Evolutionary conservation across 2,797 vertebrate genomes (phyloP).

Genomic region (Platalea minor): DNA sequence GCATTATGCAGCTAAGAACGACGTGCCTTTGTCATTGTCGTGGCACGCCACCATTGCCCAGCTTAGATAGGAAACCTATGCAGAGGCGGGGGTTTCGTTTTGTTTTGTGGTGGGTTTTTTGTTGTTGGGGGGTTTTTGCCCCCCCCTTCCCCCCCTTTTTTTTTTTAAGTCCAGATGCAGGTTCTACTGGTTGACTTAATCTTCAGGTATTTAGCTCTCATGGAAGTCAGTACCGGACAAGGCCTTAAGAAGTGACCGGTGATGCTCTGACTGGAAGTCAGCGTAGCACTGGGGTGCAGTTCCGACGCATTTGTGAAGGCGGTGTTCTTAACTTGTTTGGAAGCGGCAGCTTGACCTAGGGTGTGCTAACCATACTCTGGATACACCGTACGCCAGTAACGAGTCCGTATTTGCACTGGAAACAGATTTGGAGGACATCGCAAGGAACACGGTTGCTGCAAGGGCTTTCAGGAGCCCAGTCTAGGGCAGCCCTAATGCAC

Average conservation of each 20-base stretch:
- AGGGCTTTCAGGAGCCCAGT: not conserved
- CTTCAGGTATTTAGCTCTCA: not conserved
- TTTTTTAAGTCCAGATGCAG: not conserved
- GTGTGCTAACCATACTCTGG: accelerated
- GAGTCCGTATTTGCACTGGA: not conserved
- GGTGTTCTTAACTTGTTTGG: not conserved
- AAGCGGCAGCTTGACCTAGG: not conserved
- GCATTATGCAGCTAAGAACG: not conserved
- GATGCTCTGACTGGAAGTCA: not conserved
- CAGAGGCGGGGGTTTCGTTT: not conserved
- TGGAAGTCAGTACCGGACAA: not conserved
- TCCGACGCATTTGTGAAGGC: not conserved
- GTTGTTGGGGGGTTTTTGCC: not conserved
- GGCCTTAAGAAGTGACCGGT: not conserved
- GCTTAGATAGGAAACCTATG: not conserved
- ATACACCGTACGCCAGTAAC: accelerated
- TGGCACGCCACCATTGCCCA: not conserved
- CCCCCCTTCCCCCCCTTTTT: not conserved
- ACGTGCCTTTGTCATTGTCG: not conserved
- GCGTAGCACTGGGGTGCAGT: accelerated
- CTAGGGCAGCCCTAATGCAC: accelerated
- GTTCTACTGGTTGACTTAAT: not conserved
- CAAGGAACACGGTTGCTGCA: not conserved
- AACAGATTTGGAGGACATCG: not conserved
- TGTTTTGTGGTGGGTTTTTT: not conserved